phyloP scores from a whole-genome alignment of 2,797 vertebrate genomes.

The Diplodus puntazzo region DNA sequence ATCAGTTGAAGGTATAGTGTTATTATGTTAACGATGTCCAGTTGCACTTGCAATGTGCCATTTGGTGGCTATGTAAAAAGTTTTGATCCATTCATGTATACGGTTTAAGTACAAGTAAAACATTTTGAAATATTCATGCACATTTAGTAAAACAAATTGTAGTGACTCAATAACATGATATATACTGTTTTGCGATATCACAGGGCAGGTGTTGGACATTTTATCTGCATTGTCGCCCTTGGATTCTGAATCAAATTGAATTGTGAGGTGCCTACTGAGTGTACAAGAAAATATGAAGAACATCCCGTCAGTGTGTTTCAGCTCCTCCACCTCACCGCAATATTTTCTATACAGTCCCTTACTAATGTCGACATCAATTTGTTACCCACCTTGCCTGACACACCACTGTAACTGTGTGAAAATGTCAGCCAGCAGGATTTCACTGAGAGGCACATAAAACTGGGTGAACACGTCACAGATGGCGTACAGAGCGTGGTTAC shows the following conservation, averaged over 20 bases:
- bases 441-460: slow-evolving; percentile 96
- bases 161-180: background rate
- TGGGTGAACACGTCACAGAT: slow-evolving; percentile 98
- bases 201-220: background rate
- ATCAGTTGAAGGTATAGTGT: background rate
- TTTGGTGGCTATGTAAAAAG: background rate
- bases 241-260: no score
- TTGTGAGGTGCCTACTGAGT: no score
- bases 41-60: background rate
- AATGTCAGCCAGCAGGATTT: slow-evolving; percentile 93
- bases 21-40: background rate
- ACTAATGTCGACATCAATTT: background rate
- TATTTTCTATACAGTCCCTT: background rate
- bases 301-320: background rate
- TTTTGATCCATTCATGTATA: background rate
- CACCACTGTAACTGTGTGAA: slow-evolving; percentile 98
- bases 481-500: slow-evolving; percentile 97
- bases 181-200: no score
- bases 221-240: no score
- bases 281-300: no score
- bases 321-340: no score
- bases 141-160: background rate
- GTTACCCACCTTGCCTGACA: slow-evolving; percentile 93
- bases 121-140: background rate
- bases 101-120: background rate